Evolutionary conservation across 2,113 vertebrate species (phyloP), one percentile per base, ranked within the genome.

Genomic region (Saimiri boliviensis): DNA sequence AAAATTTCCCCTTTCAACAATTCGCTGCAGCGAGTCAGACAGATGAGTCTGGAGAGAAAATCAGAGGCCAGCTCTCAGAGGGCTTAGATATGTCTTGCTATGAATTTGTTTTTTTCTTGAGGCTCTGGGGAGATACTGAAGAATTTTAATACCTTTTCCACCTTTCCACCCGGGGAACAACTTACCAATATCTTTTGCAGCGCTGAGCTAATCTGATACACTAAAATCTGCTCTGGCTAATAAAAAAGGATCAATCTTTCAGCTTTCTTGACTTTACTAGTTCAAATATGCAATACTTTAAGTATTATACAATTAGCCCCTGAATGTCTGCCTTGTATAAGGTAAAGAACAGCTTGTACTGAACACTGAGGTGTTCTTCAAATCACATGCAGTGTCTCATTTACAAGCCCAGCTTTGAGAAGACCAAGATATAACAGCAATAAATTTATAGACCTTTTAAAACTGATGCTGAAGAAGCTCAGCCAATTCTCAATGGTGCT

Each of bases 61-160:
- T 96, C 92, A 87, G 92, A 93, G 96, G 95, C 86, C 92, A 92
- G 76, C 23, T 90, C 96, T 97, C 93, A 23, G 81, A 93, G 93
- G 93, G 80, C 90, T 84, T 32, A 23, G 77, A 76, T 93, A 93
- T 96, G 97, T 68, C 97, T 97, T 97, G 90, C 35, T 58, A 73
- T 90, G 88, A 81, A 82, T 68, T 95, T 49, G 19, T 45, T 85
- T 95, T 89, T 73, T 60, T 30, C 87, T 92, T 30, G 45, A 82
- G 70, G 89, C 96, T 97, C 96, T 95, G 92, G 96, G 97, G 97
- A 98, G 94, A 97, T 87, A 35, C 70, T 63, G 90, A 98, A 92
- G 96, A 97, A 98, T 97, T 97, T 98, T 98, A 98, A 97, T 97
- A 97, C 97, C 52, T 97, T 98, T 98, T 97, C 96, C 97, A 96